Percentiles rank a stretch among this genome's conserved stretches.
phyloP scores from a whole-genome alignment of 92 coral and sea anemone genomes.

The Parazoanthus atlanticus region DNA sequence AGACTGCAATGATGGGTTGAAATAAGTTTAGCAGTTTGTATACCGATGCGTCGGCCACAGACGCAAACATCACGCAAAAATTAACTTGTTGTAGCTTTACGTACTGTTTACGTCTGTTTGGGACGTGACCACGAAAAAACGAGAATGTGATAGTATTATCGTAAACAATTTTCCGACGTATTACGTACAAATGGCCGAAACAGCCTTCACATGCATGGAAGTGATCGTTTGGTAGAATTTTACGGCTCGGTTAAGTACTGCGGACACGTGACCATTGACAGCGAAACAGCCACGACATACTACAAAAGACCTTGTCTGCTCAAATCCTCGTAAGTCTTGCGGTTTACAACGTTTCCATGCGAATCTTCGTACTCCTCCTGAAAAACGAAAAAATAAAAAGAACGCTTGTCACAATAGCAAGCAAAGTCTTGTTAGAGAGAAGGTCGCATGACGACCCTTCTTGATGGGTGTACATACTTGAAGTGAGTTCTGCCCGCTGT shows the following conservation, averaged over 20 bases:
- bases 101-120: no score
- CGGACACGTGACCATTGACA: no score
- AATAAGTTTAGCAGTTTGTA: neutral
- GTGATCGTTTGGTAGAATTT: no score
- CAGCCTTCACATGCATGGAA: no score
- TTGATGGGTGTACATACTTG: neutral
- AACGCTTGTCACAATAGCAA: neutral
- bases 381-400: neutral
- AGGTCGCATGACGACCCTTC: neutral
- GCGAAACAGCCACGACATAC: neutral
- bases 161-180: no score
- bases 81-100: no score
- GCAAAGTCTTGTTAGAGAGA: neutral
- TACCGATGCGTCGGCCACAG: neutral
- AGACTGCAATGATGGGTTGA: neutral
- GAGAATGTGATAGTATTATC: neutral
- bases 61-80: no score
- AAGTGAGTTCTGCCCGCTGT: no score
- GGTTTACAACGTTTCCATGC: conserved; percentile 92
- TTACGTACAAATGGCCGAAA: no score
- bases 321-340: conserved; percentile 94
- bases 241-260: no score
- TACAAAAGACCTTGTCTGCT: conserved; percentile 95
- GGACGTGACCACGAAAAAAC: neutral
- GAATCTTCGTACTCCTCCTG: conserved; percentile 99